Evolutionary conservation across 2,888 invertebrate genomes (phyloP).

Genomic region (Sinodicranocentrus sp.): DNA sequence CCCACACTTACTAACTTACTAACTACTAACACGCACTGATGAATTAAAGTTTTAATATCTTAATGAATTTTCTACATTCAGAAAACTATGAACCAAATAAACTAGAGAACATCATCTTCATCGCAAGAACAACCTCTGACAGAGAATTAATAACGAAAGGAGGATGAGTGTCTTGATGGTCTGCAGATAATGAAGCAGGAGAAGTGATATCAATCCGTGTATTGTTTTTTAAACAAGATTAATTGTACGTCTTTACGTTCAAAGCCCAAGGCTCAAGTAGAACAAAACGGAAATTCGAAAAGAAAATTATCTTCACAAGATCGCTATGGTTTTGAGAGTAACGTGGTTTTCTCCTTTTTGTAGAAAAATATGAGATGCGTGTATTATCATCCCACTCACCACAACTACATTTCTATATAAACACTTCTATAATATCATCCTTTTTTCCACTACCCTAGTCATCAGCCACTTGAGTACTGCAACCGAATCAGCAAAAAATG

Average conservation of each 20-base stretch:
- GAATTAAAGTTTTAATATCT: slow-evolving; percentile 25
- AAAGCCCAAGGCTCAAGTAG: slow-evolving; percentile 42
- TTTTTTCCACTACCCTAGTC: not conserved
- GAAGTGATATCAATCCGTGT: slow-evolving; percentile 55
- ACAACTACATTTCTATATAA: not conserved
- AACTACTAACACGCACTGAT: slow-evolving; percentile 50
- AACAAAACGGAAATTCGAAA: slow-evolving; percentile 65
- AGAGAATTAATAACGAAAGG: slow-evolving; percentile 41
- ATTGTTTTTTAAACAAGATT: slow-evolving; percentile 39
- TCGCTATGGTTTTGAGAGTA: slow-evolving; percentile 17
- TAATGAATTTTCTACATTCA: slow-evolving; percentile 39
- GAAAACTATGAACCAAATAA: slow-evolving; percentile 53
- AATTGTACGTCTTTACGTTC: slow-evolving; percentile 55
- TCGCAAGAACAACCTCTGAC: slow-evolving; percentile 9
- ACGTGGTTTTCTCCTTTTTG: slow-evolving; percentile 28
- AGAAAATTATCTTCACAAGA: slow-evolving; percentile 43
- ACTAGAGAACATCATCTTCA: slow-evolving; percentile 33
- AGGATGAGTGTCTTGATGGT: slow-evolving; percentile 61
- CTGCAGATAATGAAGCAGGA: slow-evolving; percentile 61
- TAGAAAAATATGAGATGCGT: not conserved
- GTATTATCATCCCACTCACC: not conserved
- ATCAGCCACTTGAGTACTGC: not conserved
- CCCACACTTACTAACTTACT: slow-evolving; percentile 1
- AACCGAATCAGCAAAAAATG: slow-evolving; percentile 1
- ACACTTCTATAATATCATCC: not conserved